These are phyloP conservation scores for Onychomys arenicola DNA, from an alignment of 2,797 vertebrate species.

Conservation along the genomic window DNA sequence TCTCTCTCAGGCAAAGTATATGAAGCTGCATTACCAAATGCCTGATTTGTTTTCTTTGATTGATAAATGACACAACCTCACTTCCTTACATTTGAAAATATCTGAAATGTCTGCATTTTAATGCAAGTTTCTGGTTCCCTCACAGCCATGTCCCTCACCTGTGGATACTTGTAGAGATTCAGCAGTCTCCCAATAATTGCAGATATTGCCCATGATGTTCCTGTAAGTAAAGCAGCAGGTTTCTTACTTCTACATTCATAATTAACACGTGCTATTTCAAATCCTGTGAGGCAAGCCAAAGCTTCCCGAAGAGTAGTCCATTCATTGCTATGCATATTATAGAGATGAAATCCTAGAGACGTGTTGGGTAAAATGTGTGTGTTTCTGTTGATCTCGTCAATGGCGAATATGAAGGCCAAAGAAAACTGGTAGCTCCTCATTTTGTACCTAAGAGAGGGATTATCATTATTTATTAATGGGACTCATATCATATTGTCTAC, in stretches of 20 bases:
- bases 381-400: neutral
- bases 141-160: neutral
- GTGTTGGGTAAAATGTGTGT: neutral
- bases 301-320: neutral
- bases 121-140: neutral
- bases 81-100: neutral
- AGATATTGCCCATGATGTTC: neutral
- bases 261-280: neutral
- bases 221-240: neutral
- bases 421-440: neutral
- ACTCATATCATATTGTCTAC: neutral
- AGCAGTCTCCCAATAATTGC: neutral
- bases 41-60: neutral
- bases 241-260: neutral
- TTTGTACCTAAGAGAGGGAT: neutral
- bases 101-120: neutral
- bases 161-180: neutral
- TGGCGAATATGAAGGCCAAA: neutral
- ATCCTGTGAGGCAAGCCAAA: neutral
- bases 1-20: neutral
- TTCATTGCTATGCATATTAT: neutral
- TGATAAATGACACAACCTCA: neutral
- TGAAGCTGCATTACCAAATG: neutral
- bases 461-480: neutral
- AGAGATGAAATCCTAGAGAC: neutral